Conservation (phyloP, 2,797 vertebrate species). For the Anguilla marmorata region DNA sequence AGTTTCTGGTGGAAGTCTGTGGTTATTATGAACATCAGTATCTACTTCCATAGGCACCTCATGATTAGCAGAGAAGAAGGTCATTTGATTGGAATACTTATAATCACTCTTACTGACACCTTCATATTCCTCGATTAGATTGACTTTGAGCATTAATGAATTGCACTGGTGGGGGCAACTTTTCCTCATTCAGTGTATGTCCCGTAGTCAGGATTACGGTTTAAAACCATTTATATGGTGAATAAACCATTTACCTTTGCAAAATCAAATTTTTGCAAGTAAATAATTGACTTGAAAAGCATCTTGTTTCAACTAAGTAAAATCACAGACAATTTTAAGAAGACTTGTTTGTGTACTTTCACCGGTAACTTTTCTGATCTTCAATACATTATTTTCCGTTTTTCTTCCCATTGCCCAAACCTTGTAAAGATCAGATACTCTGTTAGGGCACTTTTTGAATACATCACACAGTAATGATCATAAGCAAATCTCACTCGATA, state of each 20-base stretch:
- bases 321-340: background rate
- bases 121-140: background rate
- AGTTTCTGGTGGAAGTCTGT: background rate
- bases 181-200: background rate
- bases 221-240: background rate
- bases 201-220: background rate
- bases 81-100: background rate
- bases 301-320: background rate
- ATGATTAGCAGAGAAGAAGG: background rate
- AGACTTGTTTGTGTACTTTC: background rate
- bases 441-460: background rate
- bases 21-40: background rate
- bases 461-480: background rate
- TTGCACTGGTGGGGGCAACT: background rate
- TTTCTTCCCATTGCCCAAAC: background rate
- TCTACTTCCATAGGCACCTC: background rate
- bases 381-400: background rate
- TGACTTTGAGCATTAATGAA: background rate
- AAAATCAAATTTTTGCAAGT: background rate
- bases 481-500: background rate
- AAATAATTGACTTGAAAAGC: background rate
- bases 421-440: background rate
- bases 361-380: background rate
- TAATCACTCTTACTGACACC: background rate
- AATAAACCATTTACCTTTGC: background rate